Base-by-base conservation (phyloP, 2,797 vertebrate species). In the Gymnodraco acuticeps region DNA sequence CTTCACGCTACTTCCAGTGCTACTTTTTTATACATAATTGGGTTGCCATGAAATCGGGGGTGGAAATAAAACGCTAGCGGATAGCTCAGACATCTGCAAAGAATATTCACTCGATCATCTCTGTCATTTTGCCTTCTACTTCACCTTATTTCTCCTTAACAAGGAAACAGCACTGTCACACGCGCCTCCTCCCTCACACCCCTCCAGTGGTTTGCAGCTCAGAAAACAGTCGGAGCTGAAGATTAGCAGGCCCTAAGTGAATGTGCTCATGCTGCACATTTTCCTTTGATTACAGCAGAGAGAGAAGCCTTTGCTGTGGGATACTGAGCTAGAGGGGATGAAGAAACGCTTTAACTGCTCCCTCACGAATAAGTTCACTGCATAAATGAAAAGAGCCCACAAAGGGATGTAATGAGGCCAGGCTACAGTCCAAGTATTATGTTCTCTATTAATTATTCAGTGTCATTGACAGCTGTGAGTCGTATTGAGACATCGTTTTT, bases 231-330 rank as follows among this genome's bases (percentile, higher is more conserved):
- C 64, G n/a, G 65, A 60, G 73, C 70, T 70, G 69, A 61, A 89
- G 86, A 91, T 92, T 86, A 91, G 84, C 64, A 54, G 74, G 85
- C 74, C 80, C 77, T 72, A 82, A 86, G 68, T 69, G 65, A 88
- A 86, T 86, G 73, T 88, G 84, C 89, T 87, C 80, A 77, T 81
- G 75, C 77, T 82, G 86, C 86, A 82, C 78, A 88, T 90, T 91
- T 76, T 75, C 53, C 75, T 90, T 86, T 92, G 78, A 93, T 86
- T 89, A 84, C 73, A 87, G 70, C 38, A 45, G 45, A 55, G 77
- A 67, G 76, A 74, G 70, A 62, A 78, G 77, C 69, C 55, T 75
- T 74, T 78, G 78, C 84, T 80, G 46, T 69, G 54, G 53, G 77
- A 87, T 75, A 5, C 51, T 27, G 69, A 42, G 75, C 65, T 74